These are phyloP conservation scores for Asbolus verrucosus DNA, from an alignment of 1,140 invertebrate species.

Conservation along the genomic window DNA sequence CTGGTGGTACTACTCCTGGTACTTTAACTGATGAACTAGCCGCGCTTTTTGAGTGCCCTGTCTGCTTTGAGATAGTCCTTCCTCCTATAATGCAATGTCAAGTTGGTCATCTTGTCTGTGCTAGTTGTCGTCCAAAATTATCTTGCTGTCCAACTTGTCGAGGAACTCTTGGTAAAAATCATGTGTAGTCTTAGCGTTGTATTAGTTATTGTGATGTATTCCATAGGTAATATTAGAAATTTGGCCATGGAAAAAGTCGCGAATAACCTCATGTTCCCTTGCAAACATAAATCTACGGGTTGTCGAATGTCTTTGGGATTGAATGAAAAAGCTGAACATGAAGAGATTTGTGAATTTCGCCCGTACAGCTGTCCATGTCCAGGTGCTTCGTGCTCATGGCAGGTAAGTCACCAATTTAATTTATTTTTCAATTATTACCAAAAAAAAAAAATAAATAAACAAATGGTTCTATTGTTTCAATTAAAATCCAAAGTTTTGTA, in stretches of 20 bases:
- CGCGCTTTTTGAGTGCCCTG: constrained; percentile 98
- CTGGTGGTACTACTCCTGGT: constrained; percentile 65
- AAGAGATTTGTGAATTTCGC: constrained; percentile 97
- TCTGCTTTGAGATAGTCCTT: constrained; percentile 99
- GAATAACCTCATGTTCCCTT: constrained; percentile 97
- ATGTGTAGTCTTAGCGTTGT: constrained; percentile 8
- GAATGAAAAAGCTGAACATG: constrained; percentile 97
- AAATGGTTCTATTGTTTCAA: too few species aligned
- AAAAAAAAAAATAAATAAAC: too few species aligned
- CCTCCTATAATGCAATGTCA: constrained; percentile 94
- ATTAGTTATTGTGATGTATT: too few species aligned
- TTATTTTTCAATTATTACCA: too few species aligned
- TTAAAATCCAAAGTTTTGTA: too few species aligned
- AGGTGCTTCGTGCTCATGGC: constrained; percentile 99
- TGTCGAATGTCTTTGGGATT: constrained; percentile 93
- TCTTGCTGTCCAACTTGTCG: constrained; percentile 98
- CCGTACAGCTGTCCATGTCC: constrained; percentile 98
- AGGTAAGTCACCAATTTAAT: constrained; percentile 74
- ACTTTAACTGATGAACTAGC: constrained; percentile 88
- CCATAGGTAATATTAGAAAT: constrained; percentile 93
- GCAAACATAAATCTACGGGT: constrained; percentile 97
- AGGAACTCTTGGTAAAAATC: constrained; percentile 89
- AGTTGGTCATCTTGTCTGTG: constrained; percentile 91
- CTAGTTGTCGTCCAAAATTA: constrained; percentile 95
- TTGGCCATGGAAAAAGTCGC: constrained; percentile 99